Evolutionary conservation across 2,797 vertebrate genomes (phyloP), one percentile per base, ranked within the genome.

Genomic region (Atherinosoma microstoma): DNA sequence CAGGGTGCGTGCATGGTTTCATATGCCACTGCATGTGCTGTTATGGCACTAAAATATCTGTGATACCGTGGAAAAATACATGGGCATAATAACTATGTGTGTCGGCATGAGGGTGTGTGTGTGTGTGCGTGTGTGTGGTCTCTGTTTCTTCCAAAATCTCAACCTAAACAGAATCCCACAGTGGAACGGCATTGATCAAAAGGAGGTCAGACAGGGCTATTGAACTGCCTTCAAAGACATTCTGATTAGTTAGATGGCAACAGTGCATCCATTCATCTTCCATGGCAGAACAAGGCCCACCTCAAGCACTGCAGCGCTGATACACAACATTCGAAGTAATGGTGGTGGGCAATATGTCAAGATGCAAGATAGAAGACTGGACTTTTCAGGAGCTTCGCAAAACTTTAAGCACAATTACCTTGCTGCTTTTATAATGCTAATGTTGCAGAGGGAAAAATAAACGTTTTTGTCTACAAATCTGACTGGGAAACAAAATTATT

Each of bases 161-260:
- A 75, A 71, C 70, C 76, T 75, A 67, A 85, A 84, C 74, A 87
- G 79, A 90, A 84, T 84, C 83, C 76, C 84, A 85, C 86, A 84
- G 86, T 87, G 87, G 77, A 90, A 82, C 62, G 22, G 78, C 87
- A 92, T 88, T 90, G 90, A 92, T 93, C 85, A 90, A 92, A 89
- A 86, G 80, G 77, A 80, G 90, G 89, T 91, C 92, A 89, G 87
- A 87, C 89, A 77, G 84, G 82, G 76, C 89, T 90, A 89, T 91
- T 91, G 91, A 91, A 80, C 85, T 73, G 79, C 87, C 84, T 91
- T 90, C 87, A 91, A 88, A 92, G 86, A 89, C 88, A 82, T 90
- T 89, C 84, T 86, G 87, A 92, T 92, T 88, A 90, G 85, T 90
- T 90, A 74, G 84, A 89, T 79, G 89, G 88, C 83, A 89, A 84